Percentiles rank a stretch among this genome's conserved stretches.
These are phyloP conservation scores for Bombus vancouverensis DNA, from an alignment of 1,140 invertebrate genomes.

Conservation along the genomic window DNA sequence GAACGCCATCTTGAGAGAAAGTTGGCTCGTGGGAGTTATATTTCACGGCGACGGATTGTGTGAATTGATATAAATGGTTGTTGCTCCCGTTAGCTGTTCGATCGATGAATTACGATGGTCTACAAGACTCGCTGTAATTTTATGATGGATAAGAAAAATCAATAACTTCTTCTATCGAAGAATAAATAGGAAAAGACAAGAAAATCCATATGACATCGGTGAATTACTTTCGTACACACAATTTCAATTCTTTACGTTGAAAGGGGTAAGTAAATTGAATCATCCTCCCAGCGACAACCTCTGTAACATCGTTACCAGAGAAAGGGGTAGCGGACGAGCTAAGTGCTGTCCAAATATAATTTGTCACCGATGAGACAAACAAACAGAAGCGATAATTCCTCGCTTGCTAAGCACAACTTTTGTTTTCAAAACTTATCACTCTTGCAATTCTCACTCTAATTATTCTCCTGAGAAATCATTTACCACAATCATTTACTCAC, in stretches of 20 bases:
- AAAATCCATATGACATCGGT: background rate
- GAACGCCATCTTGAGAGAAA: slow-evolving; percentile 40
- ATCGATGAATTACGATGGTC: slow-evolving; percentile 31
- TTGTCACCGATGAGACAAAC: slow-evolving; percentile 38
- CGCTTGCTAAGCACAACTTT: too few species aligned
- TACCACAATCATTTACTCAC: too few species aligned
- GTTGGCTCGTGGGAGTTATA: slow-evolving; percentile 14
- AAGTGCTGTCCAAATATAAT: slow-evolving; percentile 64
- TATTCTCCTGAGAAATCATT: too few species aligned
- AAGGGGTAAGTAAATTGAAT: slow-evolving; percentile 58
- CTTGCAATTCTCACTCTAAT: background rate
- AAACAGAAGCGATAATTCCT: background rate
- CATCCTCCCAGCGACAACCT: slow-evolving; percentile 34
- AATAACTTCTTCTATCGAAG: background rate
- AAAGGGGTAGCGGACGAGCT: slow-evolving; percentile 67
- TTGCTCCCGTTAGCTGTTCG: background rate
- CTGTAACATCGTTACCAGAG: slow-evolving; percentile 57
- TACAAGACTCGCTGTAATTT: background rate
- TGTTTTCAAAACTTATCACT: background rate
- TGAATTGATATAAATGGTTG: slow-evolving; percentile 72
- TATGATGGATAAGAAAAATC: background rate
- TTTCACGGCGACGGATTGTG: slow-evolving; percentile 29
- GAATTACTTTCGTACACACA: background rate
- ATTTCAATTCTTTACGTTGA: background rate
- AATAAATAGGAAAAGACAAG: background rate